phyloP scores from a whole-genome alignment of 1,140 invertebrate genomes.

The Bombus waltoni region DNA sequence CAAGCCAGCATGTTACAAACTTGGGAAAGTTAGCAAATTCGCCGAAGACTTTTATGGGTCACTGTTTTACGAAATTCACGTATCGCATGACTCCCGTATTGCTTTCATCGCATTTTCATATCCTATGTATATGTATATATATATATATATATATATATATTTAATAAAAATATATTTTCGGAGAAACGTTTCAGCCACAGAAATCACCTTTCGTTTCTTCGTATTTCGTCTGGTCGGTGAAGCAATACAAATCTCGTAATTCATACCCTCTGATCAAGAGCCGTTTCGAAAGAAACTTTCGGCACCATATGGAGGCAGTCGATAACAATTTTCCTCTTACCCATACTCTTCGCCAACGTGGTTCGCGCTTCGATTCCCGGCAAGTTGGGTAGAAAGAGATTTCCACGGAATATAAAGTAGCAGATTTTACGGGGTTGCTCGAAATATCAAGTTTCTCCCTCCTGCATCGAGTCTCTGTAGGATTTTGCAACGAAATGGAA shows the following conservation, averaged over 20 bases:
- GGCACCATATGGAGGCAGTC: slow-evolving; percentile 7
- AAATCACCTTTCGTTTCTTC: too few relatives aligned
- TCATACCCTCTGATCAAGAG: not conserved
- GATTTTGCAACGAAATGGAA: not conserved
- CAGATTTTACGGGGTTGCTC: not conserved
- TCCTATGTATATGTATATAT: too few relatives aligned
- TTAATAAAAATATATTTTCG: too few relatives aligned
- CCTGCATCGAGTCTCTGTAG: not conserved
- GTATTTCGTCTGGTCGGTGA: too few relatives aligned
- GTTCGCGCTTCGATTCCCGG: not conserved
- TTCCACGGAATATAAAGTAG: slow-evolving; percentile 33
- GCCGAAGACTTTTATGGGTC: not conserved
- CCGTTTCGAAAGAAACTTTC: not conserved
- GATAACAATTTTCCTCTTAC: slow-evolving; percentile 9
- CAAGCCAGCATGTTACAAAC: not conserved
- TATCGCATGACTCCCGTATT: not conserved
- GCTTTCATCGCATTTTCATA: not conserved
- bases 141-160: too few relatives aligned
- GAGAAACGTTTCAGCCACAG: too few relatives aligned
- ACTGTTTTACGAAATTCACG: not conserved
- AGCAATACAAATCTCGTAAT: not conserved
- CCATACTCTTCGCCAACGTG: too few relatives aligned
- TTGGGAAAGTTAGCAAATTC: not conserved
- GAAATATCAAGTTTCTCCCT: not conserved
- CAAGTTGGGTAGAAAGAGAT: not conserved